Evolutionary conservation across 2,113 vertebrate species (phyloP).

Genomic region (Ardeotis arabs): DNA sequence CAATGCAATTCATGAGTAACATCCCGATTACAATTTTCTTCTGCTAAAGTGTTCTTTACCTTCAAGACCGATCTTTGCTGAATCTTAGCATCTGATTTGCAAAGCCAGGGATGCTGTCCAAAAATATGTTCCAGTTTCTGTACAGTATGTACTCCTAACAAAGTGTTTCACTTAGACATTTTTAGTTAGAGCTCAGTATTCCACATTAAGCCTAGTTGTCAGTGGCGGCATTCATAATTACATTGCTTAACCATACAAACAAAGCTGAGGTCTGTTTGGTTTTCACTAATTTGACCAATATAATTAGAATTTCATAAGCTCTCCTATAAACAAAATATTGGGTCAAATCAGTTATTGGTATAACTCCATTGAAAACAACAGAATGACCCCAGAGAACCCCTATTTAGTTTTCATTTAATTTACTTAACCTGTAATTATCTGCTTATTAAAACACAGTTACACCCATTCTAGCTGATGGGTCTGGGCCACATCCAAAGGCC

Average conservation of each 20-base stretch:
- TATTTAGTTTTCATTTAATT: slow-evolving; percentile 19
- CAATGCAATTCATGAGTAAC: slow-evolving; percentile 22
- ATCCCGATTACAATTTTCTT: background rate
- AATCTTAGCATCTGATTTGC: slow-evolving; percentile 56
- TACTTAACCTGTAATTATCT: background rate
- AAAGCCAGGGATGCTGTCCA: slow-evolving; percentile 60
- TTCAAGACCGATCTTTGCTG: slow-evolving; percentile 28
- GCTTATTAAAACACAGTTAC: background rate
- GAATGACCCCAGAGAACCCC: slow-evolving; percentile 6
- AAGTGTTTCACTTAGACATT: slow-evolving; percentile 52
- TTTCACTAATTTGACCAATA: slow-evolving; percentile 40
- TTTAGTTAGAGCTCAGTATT: slow-evolving; percentile 46
- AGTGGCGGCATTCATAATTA: slow-evolving; percentile 38
- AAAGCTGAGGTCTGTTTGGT: slow-evolving; percentile 35
- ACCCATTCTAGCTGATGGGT: background rate
- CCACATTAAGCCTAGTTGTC: background rate
- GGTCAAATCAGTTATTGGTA: slow-evolving; percentile 15
- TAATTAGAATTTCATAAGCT: slow-evolving; percentile 38
- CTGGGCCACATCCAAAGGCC: background rate
- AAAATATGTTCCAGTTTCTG: slow-evolving; percentile 65
- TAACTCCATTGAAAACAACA: background rate
- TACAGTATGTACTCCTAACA: slow-evolving; percentile 66
- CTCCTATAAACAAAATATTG: slow-evolving; percentile 37
- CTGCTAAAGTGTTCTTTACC: background rate
- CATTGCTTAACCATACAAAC: slow-evolving; percentile 33